Base-by-base conservation (phyloP, 92 coral and sea anemone genomes). In the Epizoanthus ramosus region DNA sequence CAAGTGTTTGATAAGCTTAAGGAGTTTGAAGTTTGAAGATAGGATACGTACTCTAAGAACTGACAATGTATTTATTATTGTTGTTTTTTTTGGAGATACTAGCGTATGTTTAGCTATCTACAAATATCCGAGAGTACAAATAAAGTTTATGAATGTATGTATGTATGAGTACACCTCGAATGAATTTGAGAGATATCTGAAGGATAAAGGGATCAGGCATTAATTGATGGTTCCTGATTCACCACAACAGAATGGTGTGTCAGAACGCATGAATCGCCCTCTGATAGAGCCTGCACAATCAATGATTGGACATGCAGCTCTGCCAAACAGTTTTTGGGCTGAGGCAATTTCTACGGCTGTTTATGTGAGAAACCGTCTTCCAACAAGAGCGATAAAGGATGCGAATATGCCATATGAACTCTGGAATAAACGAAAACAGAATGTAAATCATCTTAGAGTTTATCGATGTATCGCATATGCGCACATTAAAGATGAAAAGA, bases 381-480 rank as follows among this genome's bases (percentile, higher is more conserved):
- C 85, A 47, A 80, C 85, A 18, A 65, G 41, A 39, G 75, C 85
- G 18, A 28, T 68, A 68, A 69, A 67, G 21, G 79, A 70, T 12
- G 60, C 18, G 15, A 74, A 74, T 5, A 58, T 23, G 23, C 63
- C 73, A 25, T 80, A 80, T 80, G 92, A 85, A 81, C 71, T 65
- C 25, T 80, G 86, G 83, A 65, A 71, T 57, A 87, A 83, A 53
- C 81, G 58, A 84, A 89, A 75, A 70, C 89, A 85, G 15, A 79
- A 89, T 74, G 89, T 89, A 54, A 69, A 83, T 54, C 81, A 80
- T 64, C 74, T 79, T 8, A 64, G 79, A 5, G 88, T 84, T 5
- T 88, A 73, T 57, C 83, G 92, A 60, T 89, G 89, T 68, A 75
- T 89, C 58, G 86, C 86, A 17, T 89, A 69, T n/a, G 74, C 68